Percentiles rank a stretch among this genome's conserved stretches.
phyloP scores from a whole-genome alignment of 2,888 invertebrate species.

The Ganaspis brasiliensis region DNA sequence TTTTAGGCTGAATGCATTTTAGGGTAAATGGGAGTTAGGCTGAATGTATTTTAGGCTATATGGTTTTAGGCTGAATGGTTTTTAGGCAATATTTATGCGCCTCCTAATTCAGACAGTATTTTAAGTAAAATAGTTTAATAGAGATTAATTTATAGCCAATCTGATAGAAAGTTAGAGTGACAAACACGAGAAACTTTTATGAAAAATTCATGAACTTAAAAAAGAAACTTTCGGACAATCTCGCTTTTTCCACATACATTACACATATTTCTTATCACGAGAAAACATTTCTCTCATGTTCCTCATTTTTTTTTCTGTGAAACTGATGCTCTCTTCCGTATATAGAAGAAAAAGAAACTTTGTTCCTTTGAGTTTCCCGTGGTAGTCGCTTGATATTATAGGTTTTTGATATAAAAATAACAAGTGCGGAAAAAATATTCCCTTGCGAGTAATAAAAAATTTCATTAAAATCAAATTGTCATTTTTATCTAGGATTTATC shows the following conservation, averaged over 20 bases:
- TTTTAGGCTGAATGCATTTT: no score
- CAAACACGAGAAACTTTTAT: background rate
- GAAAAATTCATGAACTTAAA: background rate
- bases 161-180: no score
- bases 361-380: background rate
- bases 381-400: background rate
- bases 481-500: background rate
- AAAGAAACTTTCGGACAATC: background rate
- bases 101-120: no score
- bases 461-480: background rate
- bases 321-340: background rate
- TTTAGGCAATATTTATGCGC: no score
- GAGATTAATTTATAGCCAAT: no score
- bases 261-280: conserved; percentile 1
- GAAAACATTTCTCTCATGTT: background rate
- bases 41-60: no score
- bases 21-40: no score
- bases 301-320: background rate
- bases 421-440: background rate
- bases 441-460: background rate
- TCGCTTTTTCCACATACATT: background rate
- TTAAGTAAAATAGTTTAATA: no score
- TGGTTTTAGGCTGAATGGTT: no score
- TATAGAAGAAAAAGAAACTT: background rate
- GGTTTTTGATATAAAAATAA: background rate